Evolutionary conservation across 2,888 invertebrate species (phyloP), one percentile per base, ranked within the genome.

Genomic region (Spatulosminthurus flaviceps): DNA sequence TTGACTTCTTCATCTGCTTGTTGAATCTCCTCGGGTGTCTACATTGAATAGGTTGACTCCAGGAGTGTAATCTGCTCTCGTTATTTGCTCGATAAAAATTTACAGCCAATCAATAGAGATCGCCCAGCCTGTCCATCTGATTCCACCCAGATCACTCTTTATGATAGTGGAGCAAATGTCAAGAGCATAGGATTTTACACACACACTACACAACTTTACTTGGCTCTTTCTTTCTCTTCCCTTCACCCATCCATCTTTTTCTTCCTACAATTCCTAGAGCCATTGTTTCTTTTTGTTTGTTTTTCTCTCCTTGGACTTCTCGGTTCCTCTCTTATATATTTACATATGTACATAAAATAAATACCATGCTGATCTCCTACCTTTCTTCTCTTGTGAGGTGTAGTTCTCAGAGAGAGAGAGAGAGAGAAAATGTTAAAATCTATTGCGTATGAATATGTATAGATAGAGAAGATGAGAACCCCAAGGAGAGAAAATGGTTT

Each of bases 61-160:
- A 22, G 34, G 51, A 51, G 51, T 73, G 76, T 76, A 76, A 76
- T 76, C 76, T 76, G 67, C 67, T 43, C 76, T 76, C 67, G 64
- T 76, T 76, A 76, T 76, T 76, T 76, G 76, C 76, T 76, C 76
- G 76, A 76, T 76, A 76, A 76, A 76, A 41, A 76, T 76, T 67
- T 76, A 69, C 76, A 76, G 67, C 22, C 76, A 76, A 76, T 76
- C 76, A 76, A 76, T 76, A 67, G 76, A 75, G 43, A 26, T 75
- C 75, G 75, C 75, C 75, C 64, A 64, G 64, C 75, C 41, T 66
- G 75, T 75, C 75, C 64, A 34, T 75, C 75, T 64, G 61, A 75
- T 75, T 75, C 60, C 75, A 64, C 75, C 75, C 75, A 41, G 75
- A 75, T 75, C 29, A 67, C 4, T 5, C 5, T 64, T 21, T 22